Evolutionary conservation across 2,113 vertebrate species (phyloP).

Genomic region (Malaclemys terrapin): DNA sequence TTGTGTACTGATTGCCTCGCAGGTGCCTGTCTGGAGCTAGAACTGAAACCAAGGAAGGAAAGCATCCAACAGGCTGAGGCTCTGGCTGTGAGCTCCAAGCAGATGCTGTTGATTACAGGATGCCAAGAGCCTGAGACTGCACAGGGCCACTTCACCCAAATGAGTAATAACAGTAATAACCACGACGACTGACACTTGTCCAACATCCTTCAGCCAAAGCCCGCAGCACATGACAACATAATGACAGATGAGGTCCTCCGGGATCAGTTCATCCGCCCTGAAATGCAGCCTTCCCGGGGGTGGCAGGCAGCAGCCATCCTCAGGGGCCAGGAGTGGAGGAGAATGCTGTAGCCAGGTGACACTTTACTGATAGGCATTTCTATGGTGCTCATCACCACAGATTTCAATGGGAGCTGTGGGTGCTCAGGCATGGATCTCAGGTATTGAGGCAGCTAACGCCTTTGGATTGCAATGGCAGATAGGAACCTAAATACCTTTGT

Average conservation of each 20-base stretch:
- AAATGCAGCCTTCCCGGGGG: not conserved
- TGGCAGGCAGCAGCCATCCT: not conserved
- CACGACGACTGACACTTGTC: not conserved
- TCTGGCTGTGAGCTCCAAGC: not conserved
- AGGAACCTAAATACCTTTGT: not conserved
- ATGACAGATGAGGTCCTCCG: not conserved
- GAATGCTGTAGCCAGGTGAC: not conserved
- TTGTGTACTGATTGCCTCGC: not conserved
- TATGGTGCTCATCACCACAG: not conserved
- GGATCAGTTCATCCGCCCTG: not conserved
- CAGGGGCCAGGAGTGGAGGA: not conserved
- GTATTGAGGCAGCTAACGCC: no score
- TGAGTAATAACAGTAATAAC: not conserved
- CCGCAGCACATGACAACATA: not conserved
- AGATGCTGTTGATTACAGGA: not conserved
- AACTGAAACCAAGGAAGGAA: not conserved
- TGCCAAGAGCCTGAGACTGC: not conserved
- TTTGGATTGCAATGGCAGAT: not conserved
- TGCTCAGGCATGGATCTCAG: no score
- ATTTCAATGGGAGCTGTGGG: not conserved
- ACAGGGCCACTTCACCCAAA: not conserved
- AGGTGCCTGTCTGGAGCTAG: not conserved
- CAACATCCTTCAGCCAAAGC: not conserved
- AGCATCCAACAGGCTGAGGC: not conserved
- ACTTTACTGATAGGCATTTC: no score